These are phyloP conservation scores for Drosophila seguyi DNA, from an alignment of 1,140 invertebrate genomes.

Conservation along the genomic window DNA sequence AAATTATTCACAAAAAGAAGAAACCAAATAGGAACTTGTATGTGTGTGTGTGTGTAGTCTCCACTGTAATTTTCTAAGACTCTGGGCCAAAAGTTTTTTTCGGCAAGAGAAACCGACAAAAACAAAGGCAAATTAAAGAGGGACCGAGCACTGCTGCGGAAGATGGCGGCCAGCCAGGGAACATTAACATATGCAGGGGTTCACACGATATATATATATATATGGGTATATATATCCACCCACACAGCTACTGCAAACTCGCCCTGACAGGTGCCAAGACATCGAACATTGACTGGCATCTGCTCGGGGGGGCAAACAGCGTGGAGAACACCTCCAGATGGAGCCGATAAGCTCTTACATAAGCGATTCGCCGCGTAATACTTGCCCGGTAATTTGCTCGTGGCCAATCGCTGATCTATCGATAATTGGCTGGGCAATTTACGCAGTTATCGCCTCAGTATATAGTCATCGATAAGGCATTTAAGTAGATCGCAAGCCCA, in stretches of 20 bases:
- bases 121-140: slow-evolving; percentile 74
- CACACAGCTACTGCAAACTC: slow-evolving; percentile 35
- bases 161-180: slow-evolving; percentile 62
- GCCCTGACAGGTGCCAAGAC: slow-evolving; percentile 74
- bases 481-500: slow-evolving; percentile 41
- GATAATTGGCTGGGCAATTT: slow-evolving; percentile 70
- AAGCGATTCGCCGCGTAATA: slow-evolving; percentile 19
- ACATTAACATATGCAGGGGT: slow-evolving; percentile 79
- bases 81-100: slow-evolving; percentile 34
- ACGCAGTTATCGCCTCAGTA: slow-evolving; percentile 22
- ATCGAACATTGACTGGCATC: slow-evolving; percentile 77
- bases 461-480: slow-evolving; percentile 61
- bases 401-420: slow-evolving; percentile 65
- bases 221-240: slow-evolving; percentile 44
- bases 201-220: slow-evolving; percentile 74
- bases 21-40: slow-evolving; percentile 39
- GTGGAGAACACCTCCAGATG: slow-evolving; percentile 41
- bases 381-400: slow-evolving; percentile 29
- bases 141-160: slow-evolving; percentile 39
- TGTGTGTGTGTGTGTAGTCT: slow-evolving; percentile 21
- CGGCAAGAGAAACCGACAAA: slow-evolving; percentile 38
- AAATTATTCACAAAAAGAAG: slow-evolving; percentile 74
- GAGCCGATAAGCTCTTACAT: slow-evolving; percentile 60
- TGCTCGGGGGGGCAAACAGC: slow-evolving; percentile 19
- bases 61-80: slow-evolving; percentile 71